phyloP scores from a whole-genome alignment of 2,113 vertebrate genomes.

The Macquaria ambigua region DNA sequence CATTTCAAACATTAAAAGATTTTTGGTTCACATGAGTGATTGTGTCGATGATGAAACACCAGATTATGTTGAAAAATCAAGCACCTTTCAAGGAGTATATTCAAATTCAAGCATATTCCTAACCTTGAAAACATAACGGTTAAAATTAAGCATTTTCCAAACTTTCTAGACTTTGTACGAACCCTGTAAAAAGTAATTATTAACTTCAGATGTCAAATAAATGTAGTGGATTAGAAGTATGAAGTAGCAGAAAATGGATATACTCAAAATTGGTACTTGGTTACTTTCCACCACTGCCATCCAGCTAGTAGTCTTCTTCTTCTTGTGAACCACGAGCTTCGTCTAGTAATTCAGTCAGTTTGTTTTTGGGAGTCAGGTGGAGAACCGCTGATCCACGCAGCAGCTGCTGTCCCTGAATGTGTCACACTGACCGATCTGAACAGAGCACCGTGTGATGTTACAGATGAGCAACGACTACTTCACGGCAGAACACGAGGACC shows the following conservation, averaged over 20 bases:
- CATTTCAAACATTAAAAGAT: no score
- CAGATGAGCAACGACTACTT: constrained; percentile 38
- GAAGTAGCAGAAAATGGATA: not conserved
- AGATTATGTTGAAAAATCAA: no score
- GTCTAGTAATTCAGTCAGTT: not conserved
- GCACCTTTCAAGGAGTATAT: no score
- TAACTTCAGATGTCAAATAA: not conserved
- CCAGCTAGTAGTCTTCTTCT: not conserved
- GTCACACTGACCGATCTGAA: constrained; percentile 3
- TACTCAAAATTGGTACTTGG: not conserved
- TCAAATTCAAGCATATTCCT: no score
- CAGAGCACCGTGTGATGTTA: constrained; percentile 39
- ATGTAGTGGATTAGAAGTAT: not conserved
- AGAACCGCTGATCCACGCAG: constrained; percentile 1
- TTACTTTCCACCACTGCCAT: not conserved
- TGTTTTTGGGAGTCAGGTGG: not conserved
- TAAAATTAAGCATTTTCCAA: no score
- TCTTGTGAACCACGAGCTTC: not conserved
- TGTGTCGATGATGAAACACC: no score
- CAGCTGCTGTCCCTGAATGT: constrained; percentile 41
- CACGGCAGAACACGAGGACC: not conserved
- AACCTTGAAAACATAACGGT: no score
- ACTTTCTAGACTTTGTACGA: no score
- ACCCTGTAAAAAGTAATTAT: no score
- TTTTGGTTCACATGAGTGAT: no score